A percentile compares a stretch with the other conserved stretches of the same genome.
Evolutionary conservation across 2,888 invertebrate species (phyloP).

Genomic region (Meliscaeva auricollis): DNA sequence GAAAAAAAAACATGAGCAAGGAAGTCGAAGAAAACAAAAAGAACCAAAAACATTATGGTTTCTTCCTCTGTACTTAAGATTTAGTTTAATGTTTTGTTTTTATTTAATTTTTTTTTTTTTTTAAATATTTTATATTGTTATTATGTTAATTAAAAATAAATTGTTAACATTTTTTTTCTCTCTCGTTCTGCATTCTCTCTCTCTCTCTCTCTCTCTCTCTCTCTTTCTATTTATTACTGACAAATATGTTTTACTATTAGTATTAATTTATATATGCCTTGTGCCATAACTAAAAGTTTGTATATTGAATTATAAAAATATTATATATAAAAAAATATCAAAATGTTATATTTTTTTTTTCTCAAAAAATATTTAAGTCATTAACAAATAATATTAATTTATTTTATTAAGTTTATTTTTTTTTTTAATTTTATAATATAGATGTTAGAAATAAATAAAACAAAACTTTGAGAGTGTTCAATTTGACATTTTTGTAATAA

Average conservation of each 20-base stretch:
- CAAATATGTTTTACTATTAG: conserved; percentile 61
- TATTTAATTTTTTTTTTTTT: conserved; percentile 32
- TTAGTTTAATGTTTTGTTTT: conserved; percentile 25
- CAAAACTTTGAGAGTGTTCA: conserved; percentile 51
- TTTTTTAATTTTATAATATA: conserved; percentile 28
- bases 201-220: conserved; percentile 9
- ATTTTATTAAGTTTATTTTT: conserved; percentile 56
- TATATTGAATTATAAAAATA: conserved; percentile 18
- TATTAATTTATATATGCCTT: conserved; percentile 51
- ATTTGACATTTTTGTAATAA: conserved; percentile 5
- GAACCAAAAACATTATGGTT: background rate
- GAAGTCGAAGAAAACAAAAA: background rate
- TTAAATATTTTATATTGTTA: conserved; percentile 56
- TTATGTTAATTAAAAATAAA: conserved; percentile 45
- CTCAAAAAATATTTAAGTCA: conserved; percentile 71
- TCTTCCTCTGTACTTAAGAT: conserved; percentile 19
- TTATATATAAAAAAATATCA: background rate
- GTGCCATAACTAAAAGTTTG: conserved; percentile 68
- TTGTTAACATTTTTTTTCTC: conserved; percentile 59
- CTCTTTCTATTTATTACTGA: conserved; percentile 61
- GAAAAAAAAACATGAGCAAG: conserved; percentile 12
- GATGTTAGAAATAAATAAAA: conserved; percentile 10
- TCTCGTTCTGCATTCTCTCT: no score
- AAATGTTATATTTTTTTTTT: conserved; percentile 6
- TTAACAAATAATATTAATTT: conserved; percentile 76